These are phyloP conservation scores for Podarcis lilfordi DNA, from an alignment of 2,797 vertebrate genomes.

Conservation along the genomic window DNA sequence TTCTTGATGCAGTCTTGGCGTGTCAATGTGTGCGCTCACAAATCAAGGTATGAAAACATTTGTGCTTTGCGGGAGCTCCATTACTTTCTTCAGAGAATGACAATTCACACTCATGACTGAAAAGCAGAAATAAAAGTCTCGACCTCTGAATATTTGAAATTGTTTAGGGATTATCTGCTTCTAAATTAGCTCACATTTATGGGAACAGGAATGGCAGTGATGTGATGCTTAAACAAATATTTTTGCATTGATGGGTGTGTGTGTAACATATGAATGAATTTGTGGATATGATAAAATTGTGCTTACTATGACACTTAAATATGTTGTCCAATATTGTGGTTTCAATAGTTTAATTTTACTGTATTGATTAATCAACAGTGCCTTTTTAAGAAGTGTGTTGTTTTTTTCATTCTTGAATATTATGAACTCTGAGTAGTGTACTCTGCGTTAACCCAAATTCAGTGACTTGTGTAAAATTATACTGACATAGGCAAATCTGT, in stretches of 20 bases:
- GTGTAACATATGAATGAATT: not conserved
- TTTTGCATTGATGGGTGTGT: not conserved
- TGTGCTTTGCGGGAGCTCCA: not conserved
- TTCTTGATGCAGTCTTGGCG: not conserved
- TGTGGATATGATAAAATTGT: not conserved
- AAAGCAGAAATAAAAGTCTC: slow-evolving; percentile 43
- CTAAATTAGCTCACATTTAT: not conserved
- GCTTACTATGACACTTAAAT: not conserved
- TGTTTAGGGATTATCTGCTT: not conserved
- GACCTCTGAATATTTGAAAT: not conserved
- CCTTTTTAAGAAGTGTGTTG: not conserved
- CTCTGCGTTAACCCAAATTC: not conserved
- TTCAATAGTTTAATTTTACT: not conserved
- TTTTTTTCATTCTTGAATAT: not conserved
- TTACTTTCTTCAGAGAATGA: slow-evolving; percentile 12
- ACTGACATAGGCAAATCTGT: not conserved
- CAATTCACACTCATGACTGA: not conserved
- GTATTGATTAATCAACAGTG: not conserved
- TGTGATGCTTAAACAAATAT: not conserved
- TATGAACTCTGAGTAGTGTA: not conserved
- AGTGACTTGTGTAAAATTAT: not conserved
- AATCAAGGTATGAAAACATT: accelerated
- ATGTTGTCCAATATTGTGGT: not conserved
- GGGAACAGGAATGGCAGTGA: not conserved
- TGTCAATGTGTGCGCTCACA: slow-evolving; percentile 11